A percentile compares a stretch with the other conserved stretches of the same genome.
These are phyloP conservation scores for Brachylomia viminalis DNA, from an alignment of 2,888 invertebrate species.

Conservation along the genomic window DNA sequence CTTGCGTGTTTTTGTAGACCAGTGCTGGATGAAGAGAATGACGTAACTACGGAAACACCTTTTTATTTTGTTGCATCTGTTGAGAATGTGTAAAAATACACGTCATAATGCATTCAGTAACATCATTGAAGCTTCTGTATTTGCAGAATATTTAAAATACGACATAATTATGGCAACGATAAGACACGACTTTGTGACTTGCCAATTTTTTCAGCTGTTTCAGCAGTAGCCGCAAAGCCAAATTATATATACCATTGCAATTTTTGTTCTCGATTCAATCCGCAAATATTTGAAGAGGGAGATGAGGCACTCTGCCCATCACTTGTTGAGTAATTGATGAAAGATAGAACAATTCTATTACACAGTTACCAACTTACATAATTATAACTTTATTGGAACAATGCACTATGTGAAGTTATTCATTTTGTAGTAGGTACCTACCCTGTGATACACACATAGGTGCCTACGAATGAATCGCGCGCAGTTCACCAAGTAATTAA, in stretches of 20 bases:
- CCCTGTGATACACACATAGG: neutral
- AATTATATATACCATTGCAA: slow-evolving; percentile 14
- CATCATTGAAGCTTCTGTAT: neutral
- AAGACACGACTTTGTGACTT: slow-evolving; percentile 13
- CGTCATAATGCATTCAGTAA: neutral
- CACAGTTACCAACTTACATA: neutral
- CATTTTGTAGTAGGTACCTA: neutral
- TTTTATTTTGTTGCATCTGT: neutral
- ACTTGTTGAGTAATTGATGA: slow-evolving; percentile 21
- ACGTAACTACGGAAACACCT: neutral
- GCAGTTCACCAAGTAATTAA: slow-evolving; percentile 81
- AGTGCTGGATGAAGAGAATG: neutral
- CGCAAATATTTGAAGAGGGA: slow-evolving; percentile 25
- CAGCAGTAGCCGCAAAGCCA: slow-evolving; percentile 24
- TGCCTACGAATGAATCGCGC: slow-evolving; percentile 43
- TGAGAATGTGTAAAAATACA: neutral
- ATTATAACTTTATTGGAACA: slow-evolving; percentile 8
- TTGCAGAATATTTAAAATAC: slow-evolving; percentile 9
- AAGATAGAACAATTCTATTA: slow-evolving; percentile 1
- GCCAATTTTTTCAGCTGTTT: slow-evolving; percentile 28
- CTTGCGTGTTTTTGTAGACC: slow-evolving; percentile 22
- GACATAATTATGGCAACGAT: slow-evolving; percentile 1
- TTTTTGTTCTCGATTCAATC: slow-evolving; percentile 12
- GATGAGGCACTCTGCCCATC: slow-evolving; percentile 27
- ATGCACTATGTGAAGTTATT: neutral